A percentile compares a stretch with the other conserved stretches of the same genome.
Evolutionary conservation across 1,140 invertebrate species (phyloP).

Genomic region (Zaprionus gabonicus): DNA sequence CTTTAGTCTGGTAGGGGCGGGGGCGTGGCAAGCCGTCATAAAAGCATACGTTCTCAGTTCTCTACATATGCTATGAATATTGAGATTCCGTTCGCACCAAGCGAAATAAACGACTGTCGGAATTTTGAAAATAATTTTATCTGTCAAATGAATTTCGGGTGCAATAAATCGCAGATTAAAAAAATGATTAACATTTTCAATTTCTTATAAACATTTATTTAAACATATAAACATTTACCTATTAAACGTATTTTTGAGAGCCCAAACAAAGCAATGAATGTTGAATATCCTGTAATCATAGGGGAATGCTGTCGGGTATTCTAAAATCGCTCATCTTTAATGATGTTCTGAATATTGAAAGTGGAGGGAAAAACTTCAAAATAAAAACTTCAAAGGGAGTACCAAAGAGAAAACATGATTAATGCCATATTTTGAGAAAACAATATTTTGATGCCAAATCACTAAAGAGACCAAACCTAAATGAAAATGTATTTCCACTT

Average conservation of each 20-base stretch:
- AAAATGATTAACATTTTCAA: not conserved
- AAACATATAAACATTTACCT: constrained; percentile 1
- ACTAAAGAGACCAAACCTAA: too few species aligned
- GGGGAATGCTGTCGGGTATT: not conserved
- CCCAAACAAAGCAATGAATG: not conserved
- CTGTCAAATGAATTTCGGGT: not conserved
- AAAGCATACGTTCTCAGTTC: not conserved
- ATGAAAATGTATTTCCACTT: too few species aligned
- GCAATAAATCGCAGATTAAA: constrained; percentile 2
- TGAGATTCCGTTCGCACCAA: not conserved
- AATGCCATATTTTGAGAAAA: too few species aligned
- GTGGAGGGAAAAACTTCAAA: too few species aligned
- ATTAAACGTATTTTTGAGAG: not conserved
- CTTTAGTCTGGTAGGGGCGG: not conserved
- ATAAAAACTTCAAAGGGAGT: too few species aligned
- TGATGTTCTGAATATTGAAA: too few species aligned
- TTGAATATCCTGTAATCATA: not conserved
- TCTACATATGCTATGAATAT: not conserved
- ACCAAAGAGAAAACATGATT: too few species aligned
- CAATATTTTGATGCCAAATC: too few species aligned
- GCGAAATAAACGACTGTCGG: not conserved
- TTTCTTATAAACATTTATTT: constrained; percentile 3
- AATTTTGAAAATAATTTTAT: constrained; percentile 12
- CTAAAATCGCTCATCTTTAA: not conserved
- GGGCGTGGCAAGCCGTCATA: constrained; percentile 22